Evolutionary conservation across 2,113 vertebrate species (phyloP).

Genomic region (Catharus fuscescens): DNA sequence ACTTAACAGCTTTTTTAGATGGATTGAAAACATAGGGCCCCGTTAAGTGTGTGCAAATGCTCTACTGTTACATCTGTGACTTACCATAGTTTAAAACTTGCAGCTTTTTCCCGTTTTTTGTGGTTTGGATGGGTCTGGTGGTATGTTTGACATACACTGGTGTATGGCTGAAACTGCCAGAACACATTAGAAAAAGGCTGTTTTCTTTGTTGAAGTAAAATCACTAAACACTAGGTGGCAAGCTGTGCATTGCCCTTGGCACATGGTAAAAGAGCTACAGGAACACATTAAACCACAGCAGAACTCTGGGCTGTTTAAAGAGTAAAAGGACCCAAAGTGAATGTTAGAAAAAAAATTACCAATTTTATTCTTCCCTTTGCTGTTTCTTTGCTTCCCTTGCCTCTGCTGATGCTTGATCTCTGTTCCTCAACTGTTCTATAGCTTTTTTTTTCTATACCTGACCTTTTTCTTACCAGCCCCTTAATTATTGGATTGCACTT

Average conservation of each 20-base stretch:
- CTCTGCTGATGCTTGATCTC: background rate
- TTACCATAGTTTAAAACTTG: background rate
- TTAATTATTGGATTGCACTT: background rate
- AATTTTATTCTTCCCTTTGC: background rate
- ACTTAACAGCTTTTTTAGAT: background rate
- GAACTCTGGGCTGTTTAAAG: background rate
- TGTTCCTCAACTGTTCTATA: background rate
- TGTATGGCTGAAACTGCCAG: background rate
- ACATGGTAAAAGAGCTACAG: rapidly evolving
- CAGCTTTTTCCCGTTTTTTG: background rate
- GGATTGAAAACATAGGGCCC: background rate
- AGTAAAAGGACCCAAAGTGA: background rate
- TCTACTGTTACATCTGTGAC: background rate
- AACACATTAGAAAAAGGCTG: background rate
- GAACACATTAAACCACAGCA: background rate
- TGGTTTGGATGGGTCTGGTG: background rate
- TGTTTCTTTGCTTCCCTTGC: background rate
- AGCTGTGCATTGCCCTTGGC: background rate
- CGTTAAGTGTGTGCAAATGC: background rate
- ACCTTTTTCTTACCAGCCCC: background rate
- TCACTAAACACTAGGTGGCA: slow-evolving; percentile 24
- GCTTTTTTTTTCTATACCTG: background rate
- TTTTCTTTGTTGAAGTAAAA: background rate
- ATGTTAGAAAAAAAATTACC: background rate
- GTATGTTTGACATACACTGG: background rate